These are phyloP conservation scores for Molanna angustata DNA, from an alignment of 2,888 invertebrate genomes.

Conservation along the genomic window DNA sequence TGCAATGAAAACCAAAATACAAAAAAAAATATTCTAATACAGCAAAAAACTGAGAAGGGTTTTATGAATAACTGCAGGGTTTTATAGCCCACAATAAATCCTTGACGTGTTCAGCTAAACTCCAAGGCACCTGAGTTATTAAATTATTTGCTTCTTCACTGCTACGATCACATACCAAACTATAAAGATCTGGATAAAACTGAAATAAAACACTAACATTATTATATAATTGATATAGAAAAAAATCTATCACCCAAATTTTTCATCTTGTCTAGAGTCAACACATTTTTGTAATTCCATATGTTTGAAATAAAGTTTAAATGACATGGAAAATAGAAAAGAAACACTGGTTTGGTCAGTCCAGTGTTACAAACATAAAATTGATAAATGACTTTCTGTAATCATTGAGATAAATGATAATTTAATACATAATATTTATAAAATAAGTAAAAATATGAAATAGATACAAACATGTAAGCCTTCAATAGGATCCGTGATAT, in stretches of 20 bases:
- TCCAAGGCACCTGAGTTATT: slow-evolving; percentile 56
- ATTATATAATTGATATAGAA: too few relatives aligned
- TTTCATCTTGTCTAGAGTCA: too few relatives aligned
- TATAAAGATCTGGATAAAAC: slow-evolving; percentile 74
- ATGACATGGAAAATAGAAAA: too few relatives aligned
- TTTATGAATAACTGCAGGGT: slow-evolving; percentile 61
- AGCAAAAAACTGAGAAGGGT: not conserved
- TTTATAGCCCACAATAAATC: slow-evolving; percentile 60
- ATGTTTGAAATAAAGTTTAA: too few relatives aligned
- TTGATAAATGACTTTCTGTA: too few relatives aligned
- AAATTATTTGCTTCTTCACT: slow-evolving; percentile 58
- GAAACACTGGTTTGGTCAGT: too few relatives aligned
- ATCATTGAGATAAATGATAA: too few relatives aligned
- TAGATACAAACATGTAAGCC: slow-evolving; percentile 7
- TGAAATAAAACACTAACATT: slow-evolving; percentile 39
- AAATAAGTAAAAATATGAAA: not conserved
- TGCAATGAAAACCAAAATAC: not conserved
- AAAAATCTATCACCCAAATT: too few relatives aligned
- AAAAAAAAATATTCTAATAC: not conserved
- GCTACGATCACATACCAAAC: slow-evolving; percentile 63
- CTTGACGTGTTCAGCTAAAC: slow-evolving; percentile 60
- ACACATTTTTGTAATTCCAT: too few relatives aligned
- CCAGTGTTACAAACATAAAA: too few relatives aligned
- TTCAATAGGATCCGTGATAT: slow-evolving; percentile 53
- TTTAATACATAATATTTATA: not conserved